A percentile compares a stretch with the other conserved stretches of the same genome.
Conservation (phyloP, 2,888 invertebrate genomes). For the Emmelina monodactyla region DNA sequence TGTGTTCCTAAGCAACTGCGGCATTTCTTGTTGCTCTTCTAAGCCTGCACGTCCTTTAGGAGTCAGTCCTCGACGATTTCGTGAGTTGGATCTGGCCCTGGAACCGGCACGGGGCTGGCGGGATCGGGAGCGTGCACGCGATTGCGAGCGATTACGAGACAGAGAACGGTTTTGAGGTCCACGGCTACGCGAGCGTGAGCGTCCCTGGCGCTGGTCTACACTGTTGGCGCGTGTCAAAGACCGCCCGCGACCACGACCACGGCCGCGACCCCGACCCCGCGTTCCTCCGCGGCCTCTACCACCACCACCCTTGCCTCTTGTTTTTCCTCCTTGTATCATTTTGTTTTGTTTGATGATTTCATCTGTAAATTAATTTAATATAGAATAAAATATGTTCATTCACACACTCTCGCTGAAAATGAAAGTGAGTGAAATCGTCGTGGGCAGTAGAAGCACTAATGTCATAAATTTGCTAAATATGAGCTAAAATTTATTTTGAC, state of each 20-base stretch:
- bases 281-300: constrained; percentile 25
- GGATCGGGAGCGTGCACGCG: constrained; percentile 26
- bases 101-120: constrained; percentile 32
- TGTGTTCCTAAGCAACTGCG: constrained; percentile 30
- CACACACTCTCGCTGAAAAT: too few species aligned
- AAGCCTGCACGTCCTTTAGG: constrained; percentile 50
- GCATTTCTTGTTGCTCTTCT: constrained; percentile 35
- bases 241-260: constrained; percentile 23
- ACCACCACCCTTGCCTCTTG: constrained; percentile 29
- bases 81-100: constrained; percentile 39
- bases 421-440: too few species aligned
- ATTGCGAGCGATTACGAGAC: constrained; percentile 15
- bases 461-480: too few species aligned
- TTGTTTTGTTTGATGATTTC: constrained; percentile 48
- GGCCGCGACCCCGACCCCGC: constrained; percentile 22
- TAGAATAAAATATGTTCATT: background rate
- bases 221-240: constrained; percentile 26
- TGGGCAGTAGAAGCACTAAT: too few species aligned
- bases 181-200: constrained; percentile 29
- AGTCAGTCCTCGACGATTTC: constrained; percentile 39
- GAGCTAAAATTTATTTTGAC: too few species aligned
- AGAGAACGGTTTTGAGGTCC: constrained; percentile 21
- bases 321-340: constrained; percentile 14
- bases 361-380: constrained; percentile 24
- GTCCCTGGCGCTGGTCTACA: constrained; percentile 25